A percentile compares a stretch with the other conserved stretches of the same genome.
phyloP scores from a whole-genome alignment of 2,113 vertebrate genomes.

The Esox niger region DNA sequence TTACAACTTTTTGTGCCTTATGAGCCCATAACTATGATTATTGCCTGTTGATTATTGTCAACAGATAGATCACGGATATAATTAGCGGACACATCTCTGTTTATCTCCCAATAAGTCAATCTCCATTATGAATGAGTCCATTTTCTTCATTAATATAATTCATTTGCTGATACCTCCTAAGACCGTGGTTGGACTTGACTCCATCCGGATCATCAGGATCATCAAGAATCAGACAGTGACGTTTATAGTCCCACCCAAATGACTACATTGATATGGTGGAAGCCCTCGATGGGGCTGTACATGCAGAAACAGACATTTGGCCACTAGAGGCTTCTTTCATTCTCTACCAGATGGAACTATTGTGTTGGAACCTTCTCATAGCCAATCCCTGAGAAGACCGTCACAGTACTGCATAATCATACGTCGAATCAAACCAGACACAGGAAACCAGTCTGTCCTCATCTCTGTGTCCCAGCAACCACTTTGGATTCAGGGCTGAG shows the following conservation, averaged over 20 bases:
- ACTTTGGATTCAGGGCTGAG: conserved; percentile 14
- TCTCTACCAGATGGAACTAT: not conserved
- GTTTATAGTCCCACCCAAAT: no score
- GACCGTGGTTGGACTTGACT: no score
- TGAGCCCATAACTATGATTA: not conserved
- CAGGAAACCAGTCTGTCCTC: conserved; percentile 50
- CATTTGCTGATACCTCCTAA: no score
- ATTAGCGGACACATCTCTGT: no score
- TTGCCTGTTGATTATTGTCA: not conserved
- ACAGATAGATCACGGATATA: not conserved
- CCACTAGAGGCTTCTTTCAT: no score
- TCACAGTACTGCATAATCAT: conserved; percentile 15
- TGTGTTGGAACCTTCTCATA: conserved; percentile 12
- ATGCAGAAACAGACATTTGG: no score
- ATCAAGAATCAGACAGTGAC: no score
- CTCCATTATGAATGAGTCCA: not conserved
- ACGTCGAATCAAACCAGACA: conserved; percentile 13
- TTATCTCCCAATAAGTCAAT: not conserved
- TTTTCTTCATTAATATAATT: no score
- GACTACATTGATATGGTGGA: no score
- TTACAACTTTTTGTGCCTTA: not conserved
- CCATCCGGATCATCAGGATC: no score
- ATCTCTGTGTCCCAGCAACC: conserved; percentile 40
- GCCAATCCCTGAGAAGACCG: conserved; percentile 35
- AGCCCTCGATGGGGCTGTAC: no score